Evolutionary conservation across 1,140 invertebrate genomes (phyloP).

Genomic region (Apis dorsata): DNA sequence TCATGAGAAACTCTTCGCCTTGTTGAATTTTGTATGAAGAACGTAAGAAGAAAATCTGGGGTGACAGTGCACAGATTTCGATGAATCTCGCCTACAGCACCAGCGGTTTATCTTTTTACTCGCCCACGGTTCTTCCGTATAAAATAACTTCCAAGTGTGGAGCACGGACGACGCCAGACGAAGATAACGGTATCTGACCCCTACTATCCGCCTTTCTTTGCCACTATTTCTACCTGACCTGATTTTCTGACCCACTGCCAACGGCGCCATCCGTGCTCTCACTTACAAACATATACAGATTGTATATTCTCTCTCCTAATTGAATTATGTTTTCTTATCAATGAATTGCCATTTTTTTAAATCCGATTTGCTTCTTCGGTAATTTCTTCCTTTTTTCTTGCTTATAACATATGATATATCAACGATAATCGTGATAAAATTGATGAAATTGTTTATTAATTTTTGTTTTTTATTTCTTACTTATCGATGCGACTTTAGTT

Average conservation of each 20-base stretch:
- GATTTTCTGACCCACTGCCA: constrained; percentile 77
- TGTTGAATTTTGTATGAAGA: constrained; percentile 21
- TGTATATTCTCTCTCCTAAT: constrained; percentile 51
- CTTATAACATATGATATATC: neutral
- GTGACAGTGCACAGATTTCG: neutral
- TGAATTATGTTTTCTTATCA: constrained; percentile 62
- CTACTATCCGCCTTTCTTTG: constrained; percentile 57
- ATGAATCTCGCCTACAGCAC: constrained; percentile 10
- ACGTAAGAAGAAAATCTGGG: neutral
- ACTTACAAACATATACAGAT: constrained; percentile 42
- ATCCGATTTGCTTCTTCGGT: neutral
- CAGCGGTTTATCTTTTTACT: constrained; percentile 22
- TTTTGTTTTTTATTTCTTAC: too few relatives aligned
- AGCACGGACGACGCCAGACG: constrained; percentile 43
- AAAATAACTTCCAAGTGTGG: constrained; percentile 44
- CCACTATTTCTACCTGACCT: constrained; percentile 65
- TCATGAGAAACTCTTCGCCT: neutral
- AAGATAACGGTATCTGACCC: constrained; percentile 54
- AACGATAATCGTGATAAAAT: too few relatives aligned
- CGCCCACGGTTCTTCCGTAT: constrained; percentile 27
- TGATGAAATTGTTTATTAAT: too few relatives aligned
- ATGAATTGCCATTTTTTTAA: constrained; percentile 20
- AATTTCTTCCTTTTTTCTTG: neutral
- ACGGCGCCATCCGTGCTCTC: constrained; percentile 58
- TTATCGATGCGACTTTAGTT: too few relatives aligned